These are phyloP conservation scores for Ovibos moschatus DNA, from an alignment of 2,113 vertebrate species.

Conservation along the genomic window DNA sequence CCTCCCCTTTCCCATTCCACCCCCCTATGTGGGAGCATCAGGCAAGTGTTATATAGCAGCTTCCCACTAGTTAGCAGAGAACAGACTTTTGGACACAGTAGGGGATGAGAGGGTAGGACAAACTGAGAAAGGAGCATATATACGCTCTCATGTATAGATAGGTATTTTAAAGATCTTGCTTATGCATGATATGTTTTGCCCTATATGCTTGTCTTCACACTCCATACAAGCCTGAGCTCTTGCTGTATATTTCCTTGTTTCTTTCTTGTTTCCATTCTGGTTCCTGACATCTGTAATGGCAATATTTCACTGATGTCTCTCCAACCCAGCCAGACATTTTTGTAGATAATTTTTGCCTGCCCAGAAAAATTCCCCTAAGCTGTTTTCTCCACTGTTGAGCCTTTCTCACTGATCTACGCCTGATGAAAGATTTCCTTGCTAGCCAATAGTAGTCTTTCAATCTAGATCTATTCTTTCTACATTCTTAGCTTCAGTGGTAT, in stretches of 20 bases:
- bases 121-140: not conserved
- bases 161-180: not conserved
- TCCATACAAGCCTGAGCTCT: not conserved
- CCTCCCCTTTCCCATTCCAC: not conserved
- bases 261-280: not conserved
- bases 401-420: not conserved
- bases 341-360: not conserved
- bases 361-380: not conserved
- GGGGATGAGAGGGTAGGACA: not conserved
- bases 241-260: not conserved
- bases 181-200: not conserved
- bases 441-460: not conserved
- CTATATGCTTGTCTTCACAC: not conserved
- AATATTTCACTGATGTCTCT: not conserved
- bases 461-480: not conserved
- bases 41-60: not conserved
- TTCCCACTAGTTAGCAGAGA: not conserved
- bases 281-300: not conserved
- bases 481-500: accelerated
- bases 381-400: no score
- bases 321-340: not conserved
- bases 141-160: not conserved
- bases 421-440: not conserved
- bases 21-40: not conserved
- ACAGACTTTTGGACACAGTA: not conserved